Percentiles rank a stretch among this genome's conserved stretches.
These are phyloP conservation scores for Phalera bucephala DNA, from an alignment of 2,888 invertebrate genomes.

Conservation along the genomic window DNA sequence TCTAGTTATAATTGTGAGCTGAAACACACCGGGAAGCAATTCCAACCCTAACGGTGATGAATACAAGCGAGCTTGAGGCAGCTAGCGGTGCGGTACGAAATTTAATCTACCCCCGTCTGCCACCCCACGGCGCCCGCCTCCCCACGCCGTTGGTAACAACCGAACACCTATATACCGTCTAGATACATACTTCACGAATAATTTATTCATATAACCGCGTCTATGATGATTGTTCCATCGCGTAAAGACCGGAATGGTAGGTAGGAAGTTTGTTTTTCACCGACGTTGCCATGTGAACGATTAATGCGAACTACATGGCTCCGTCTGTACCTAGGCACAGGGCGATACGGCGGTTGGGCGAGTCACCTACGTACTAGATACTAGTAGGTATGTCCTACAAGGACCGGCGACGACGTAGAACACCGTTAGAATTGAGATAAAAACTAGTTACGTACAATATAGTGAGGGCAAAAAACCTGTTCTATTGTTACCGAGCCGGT, in stretches of 20 bases:
- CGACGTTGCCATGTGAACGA: conserved; percentile 65
- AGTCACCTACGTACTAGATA: conserved; percentile 31
- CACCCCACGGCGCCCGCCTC: conserved; percentile 42
- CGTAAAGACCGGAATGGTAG: conserved; percentile 32
- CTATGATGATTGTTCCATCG: conserved; percentile 36
- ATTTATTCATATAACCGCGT: conserved; percentile 62
- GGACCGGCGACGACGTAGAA: conserved; percentile 47
- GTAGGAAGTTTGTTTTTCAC: conserved; percentile 52
- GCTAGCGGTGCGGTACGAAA: conserved; percentile 68
- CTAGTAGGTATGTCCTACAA: conserved; percentile 35
- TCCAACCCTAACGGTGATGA: conserved; percentile 72
- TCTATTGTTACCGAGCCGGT: conserved; percentile 27
- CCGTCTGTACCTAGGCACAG: conserved; percentile 55
- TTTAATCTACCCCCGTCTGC: conserved; percentile 79
- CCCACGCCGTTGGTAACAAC: conserved; percentile 28
- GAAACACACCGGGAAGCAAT: conserved; percentile 61
- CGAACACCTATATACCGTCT: conserved; percentile 32
- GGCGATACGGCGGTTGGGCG: conserved; percentile 41
- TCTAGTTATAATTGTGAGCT: conserved; percentile 38
- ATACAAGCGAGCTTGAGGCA: conserved; percentile 66
- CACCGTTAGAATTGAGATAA: conserved; percentile 56
- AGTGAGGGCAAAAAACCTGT: conserved; percentile 28
- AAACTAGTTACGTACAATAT: conserved; percentile 27
- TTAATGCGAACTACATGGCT: conserved; percentile 29
- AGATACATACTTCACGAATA: conserved; percentile 38